Base-by-base conservation (phyloP, 2,113 vertebrate genomes). In the Sorex araneus region DNA sequence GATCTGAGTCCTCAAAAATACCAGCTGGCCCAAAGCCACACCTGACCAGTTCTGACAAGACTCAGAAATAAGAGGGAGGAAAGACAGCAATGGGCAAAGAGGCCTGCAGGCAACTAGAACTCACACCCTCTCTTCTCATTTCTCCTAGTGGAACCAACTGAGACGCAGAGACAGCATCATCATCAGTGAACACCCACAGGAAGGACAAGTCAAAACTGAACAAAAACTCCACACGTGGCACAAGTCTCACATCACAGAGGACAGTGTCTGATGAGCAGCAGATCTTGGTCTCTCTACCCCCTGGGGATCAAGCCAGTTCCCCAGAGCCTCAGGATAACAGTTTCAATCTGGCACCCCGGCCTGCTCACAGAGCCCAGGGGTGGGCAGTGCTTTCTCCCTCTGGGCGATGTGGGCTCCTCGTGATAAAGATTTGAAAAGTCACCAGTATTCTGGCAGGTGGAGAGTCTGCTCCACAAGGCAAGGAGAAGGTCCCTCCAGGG, bases 281-380 rank as follows among this genome's bases (percentile, higher is more conserved):
- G 34, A 2, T 34, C 54, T 3, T 34, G 28, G 8, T 11, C 43
- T 8, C n/a, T 6, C 2, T 9, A 23, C 12, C 5, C 34, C 16
- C 0, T 11, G 40, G 0, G 32, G 21, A 43, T 5, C 3, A 64
- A 45, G 45, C 45, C 5, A 28, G 8, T 32, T 36, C 54, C 30
- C 60, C 18, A 3, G 32, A 45, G 73, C 78, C 54, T 40, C 21
- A 4, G 15, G 27, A 27, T 12, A 60, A 30, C 15, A 30, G 32
- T 36, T 28, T 2, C 57, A 12, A 30, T 23, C 28, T 60, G 11
- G 25, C n/a, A 28, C 2, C 30, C 43, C 30, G 10, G 9, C 67
- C 64, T 11, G 32, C 54, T 16, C 4, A 60, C 21, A 23, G 57
- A 30, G 64, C 8, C 64, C 64, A 27, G 64, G 8, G 64, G 64